Evolutionary conservation across 2,113 vertebrate species (phyloP).

Genomic region (Empidonax traillii): DNA sequence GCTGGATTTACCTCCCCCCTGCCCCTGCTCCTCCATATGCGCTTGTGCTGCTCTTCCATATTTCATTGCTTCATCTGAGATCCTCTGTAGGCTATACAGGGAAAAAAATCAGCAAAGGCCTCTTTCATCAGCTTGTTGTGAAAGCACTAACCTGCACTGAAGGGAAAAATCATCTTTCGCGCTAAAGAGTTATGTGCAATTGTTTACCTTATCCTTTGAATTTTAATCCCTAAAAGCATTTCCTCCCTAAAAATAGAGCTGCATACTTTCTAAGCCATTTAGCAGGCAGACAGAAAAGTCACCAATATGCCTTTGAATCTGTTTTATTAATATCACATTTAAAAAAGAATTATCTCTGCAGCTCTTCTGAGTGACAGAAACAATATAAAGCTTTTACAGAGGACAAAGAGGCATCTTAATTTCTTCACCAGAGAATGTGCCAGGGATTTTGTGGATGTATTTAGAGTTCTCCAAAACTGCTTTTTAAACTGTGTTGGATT

Average conservation of each 20-base stretch:
- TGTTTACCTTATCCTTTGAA: conserved; percentile 26
- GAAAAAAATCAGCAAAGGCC: accelerated
- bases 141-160: neutral
- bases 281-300: neutral
- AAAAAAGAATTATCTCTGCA: neutral
- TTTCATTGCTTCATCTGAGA: neutral
- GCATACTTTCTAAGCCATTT: neutral
- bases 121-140: neutral
- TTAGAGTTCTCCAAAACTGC: neutral
- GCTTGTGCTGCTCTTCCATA: neutral
- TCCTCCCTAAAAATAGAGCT: neutral
- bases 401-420: neutral
- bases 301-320: neutral
- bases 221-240: conserved; percentile 25
- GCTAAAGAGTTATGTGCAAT: neutral
- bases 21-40: neutral
- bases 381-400: neutral
- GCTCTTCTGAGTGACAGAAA: neutral
- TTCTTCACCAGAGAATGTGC: neutral
- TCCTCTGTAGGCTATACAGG: neutral
- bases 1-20: neutral
- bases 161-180: neutral
- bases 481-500: neutral
- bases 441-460: neutral
- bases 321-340: neutral